Evolutionary conservation across 2,797 vertebrate genomes (phyloP), one percentile per base, ranked within the genome.

Genomic region (Melanotaenia pygmaea): DNA sequence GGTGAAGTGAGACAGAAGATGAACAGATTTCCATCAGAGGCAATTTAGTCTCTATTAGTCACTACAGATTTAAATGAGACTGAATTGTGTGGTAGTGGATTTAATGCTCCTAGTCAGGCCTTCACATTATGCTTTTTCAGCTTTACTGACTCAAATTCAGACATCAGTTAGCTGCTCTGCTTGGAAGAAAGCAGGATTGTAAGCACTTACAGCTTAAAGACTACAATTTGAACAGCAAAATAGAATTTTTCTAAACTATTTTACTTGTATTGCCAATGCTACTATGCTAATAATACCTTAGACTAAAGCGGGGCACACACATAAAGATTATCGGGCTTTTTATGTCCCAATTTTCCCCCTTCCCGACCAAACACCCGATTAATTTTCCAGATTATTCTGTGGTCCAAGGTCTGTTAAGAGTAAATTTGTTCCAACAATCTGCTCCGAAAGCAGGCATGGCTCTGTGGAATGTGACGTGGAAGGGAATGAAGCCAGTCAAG

Each of bases 61-160:
- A 51, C 58, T 10, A 59, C 22, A 56, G 20, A 9, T 74, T 84
- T 67, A 72, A 79, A 47, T 79, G n/a, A 77, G 68, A 75, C 30
- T 63, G 8, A 37, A 61, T 59, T 79, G 22, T 43, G 4, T 64
- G 28, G 58, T 16, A n/a, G n/a, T 59, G 38, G 28, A 26, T 74
- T 63, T 45, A 38, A 53, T 22, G 30, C 40, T 43, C 18, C 26
- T 3, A 16, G 26, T 56, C 5, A 13, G 22, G 13, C 26, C 53
- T 56, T 26, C 14, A 30, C 30, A 63, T 16, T 30, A 28, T 13
- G 26, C 22, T 57, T 67, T 30, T 67, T 50, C 20, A 34, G 34
- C 38, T 59, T 64, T 28, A 58, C 50, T 53, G 22, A 24, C 22
- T 11, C 11, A 4, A 1, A 26, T 4, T 53, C 9, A 53, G 9